phyloP scores from a whole-genome alignment of 1,140 invertebrate species.

The Lepidostoma basale region DNA sequence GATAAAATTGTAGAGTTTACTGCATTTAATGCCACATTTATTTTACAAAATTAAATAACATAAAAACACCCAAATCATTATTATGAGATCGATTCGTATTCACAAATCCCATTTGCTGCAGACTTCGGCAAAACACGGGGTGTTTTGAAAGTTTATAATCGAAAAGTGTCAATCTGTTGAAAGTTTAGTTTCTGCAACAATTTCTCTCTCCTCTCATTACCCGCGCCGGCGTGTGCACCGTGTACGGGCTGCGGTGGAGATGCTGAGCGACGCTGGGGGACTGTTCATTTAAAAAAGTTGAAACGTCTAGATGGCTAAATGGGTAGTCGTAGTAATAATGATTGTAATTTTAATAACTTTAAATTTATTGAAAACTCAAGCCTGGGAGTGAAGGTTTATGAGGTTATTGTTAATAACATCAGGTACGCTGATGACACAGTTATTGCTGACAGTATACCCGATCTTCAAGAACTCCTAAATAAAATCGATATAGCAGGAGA shows the following conservation, averaged over 20 bases:
- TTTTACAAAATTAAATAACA: too few species aligned
- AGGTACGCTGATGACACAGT: too few species aligned
- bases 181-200: constrained; percentile 33
- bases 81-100: constrained; percentile 2
- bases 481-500: too few species aligned
- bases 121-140: constrained; percentile 7
- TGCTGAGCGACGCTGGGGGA: not conserved
- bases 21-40: too few species aligned
- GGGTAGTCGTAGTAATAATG: not conserved
- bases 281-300: not conserved
- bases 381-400: too few species aligned
- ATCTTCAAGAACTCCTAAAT: too few species aligned
- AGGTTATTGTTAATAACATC: too few species aligned
- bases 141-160: constrained; percentile 33
- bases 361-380: not conserved
- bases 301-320: too few species aligned
- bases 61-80: not conserved
- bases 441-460: too few species aligned
- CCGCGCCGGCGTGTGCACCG: constrained; percentile 2
- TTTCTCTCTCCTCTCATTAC: constrained; percentile 23
- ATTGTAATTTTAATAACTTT: not conserved
- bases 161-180: constrained; percentile 28
- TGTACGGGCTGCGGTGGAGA: not conserved
- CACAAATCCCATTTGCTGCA: not conserved
- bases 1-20: too few species aligned